Evolutionary conservation across 2,797 vertebrate genomes (phyloP), one percentile per base, ranked within the genome.

Genomic region (Dendrocincla tyrannina): DNA sequence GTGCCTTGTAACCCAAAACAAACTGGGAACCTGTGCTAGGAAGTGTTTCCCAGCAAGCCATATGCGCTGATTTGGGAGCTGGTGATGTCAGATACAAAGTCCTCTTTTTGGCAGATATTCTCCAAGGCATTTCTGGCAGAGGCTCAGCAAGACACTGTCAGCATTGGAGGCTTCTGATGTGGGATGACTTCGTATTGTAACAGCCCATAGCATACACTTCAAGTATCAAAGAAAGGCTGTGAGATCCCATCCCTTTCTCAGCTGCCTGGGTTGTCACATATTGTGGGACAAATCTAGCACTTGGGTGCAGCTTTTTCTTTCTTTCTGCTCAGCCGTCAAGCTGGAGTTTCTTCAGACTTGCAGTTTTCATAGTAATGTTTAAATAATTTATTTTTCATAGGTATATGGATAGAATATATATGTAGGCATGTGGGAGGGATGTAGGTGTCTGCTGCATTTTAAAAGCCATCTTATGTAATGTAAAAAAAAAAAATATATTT

Each of bases 341-440:
- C 11, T 83, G 25, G 4, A 88, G 15, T 85, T 88, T 92, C 47
- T 85, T 88, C 55, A 85, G 72, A 55, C 68, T 68, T 94, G 6
- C 46, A 33, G 25, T 10, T 89, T 90, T 47, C 41, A 58, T 69
- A 83, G 33, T 74, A 87, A 63, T 33, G 30, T 82, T 94, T 76
- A 83, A 94, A 77, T 92, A 82, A 76, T 87, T 11, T 24, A 56
- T 75, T 92, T 92, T 85, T 81, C 23, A 5, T 80, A 88, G 44
- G 35, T 85, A 28, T 68, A 7, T 68, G 44, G 47, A 72, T 58
- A 88, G 49, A 58, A 35, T 8, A 5, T 63, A 23, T 68, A 33
- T 70, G 49, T 63, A 81, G 35, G 72, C n/a, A 41, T 13, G 52
- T 85, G 39, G 79, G 87, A 93, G 68, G 41, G 35, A 75, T 41